Percentiles rank a stretch among this genome's conserved stretches.
phyloP scores from a whole-genome alignment of 2,888 invertebrate genomes.

The Iselma pallidipennis region DNA sequence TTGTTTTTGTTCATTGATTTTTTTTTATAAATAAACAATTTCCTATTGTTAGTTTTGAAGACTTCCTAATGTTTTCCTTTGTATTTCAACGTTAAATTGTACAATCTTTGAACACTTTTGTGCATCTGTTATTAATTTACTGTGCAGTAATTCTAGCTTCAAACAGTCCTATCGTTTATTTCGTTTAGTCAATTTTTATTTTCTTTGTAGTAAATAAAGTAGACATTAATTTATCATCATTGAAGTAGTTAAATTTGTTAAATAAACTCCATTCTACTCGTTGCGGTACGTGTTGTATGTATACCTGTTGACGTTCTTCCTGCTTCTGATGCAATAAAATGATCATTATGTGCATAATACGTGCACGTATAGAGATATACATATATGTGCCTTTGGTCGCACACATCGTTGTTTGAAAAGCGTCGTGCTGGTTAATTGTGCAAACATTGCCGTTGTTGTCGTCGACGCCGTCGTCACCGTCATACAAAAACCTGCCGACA shows the following conservation, averaged over 20 bases:
- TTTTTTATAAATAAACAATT: no score
- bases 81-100: no score
- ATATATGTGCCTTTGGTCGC: no score
- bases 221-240: background rate
- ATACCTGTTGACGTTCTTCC: background rate
- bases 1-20: no score
- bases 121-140: background rate
- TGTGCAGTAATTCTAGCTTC: background rate
- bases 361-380: no score
- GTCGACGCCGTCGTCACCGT: background rate
- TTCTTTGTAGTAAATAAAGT: background rate
- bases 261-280: background rate
- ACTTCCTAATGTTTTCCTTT: no score
- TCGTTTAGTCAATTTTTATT: background rate
- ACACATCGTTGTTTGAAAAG: background rate
- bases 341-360: background rate
- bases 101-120: background rate
- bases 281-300: background rate
- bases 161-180: background rate
- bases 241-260: background rate
- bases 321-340: slow-evolving; percentile 1
- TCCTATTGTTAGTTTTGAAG: no score
- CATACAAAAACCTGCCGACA: slow-evolving; percentile 4
- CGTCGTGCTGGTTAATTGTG: slow-evolving; percentile 4
- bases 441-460: slow-evolving; percentile 2